Evolutionary conservation across 2,888 invertebrate species (phyloP).

Genomic region (Papilio elwesi): DNA sequence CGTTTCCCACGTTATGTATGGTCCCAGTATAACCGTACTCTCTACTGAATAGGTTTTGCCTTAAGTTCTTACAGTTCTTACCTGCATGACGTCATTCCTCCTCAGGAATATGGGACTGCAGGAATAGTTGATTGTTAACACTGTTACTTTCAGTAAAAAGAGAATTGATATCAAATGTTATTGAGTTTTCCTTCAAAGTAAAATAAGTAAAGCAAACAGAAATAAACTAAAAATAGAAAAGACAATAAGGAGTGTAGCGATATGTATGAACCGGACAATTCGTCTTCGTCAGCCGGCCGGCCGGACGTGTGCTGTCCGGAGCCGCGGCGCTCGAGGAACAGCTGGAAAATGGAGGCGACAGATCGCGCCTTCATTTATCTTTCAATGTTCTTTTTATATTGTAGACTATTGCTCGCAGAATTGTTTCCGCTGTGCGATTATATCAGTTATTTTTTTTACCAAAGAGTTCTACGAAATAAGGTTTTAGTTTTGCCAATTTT

Average conservation of each 20-base stretch:
- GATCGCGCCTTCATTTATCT: constrained; percentile 8
- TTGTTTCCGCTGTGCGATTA: background rate
- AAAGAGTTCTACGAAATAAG: no score
- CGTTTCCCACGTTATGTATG: no score
- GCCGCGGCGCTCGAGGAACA: background rate
- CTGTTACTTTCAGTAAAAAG: no score
- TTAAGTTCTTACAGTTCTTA: no score
- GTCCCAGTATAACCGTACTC: no score
- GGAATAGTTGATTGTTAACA: no score
- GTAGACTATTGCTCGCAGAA: background rate
- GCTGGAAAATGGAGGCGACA: background rate
- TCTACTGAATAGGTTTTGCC: no score
- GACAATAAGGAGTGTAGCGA: background rate
- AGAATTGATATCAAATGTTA: no score
- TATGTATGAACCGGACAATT: background rate
- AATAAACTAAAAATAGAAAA: background rate
- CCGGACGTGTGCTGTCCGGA: background rate
- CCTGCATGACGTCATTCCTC: no score
- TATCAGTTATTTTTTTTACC: background rate
- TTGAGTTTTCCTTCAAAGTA: no score
- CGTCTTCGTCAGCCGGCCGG: constrained; percentile 1
- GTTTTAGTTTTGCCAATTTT: no score
- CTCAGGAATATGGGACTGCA: no score
- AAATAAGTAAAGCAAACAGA: background rate
- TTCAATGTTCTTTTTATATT: constrained; percentile 4